Evolutionary conservation across 2,797 vertebrate genomes (phyloP).

Genomic region (Enteromius trimaculatus): DNA sequence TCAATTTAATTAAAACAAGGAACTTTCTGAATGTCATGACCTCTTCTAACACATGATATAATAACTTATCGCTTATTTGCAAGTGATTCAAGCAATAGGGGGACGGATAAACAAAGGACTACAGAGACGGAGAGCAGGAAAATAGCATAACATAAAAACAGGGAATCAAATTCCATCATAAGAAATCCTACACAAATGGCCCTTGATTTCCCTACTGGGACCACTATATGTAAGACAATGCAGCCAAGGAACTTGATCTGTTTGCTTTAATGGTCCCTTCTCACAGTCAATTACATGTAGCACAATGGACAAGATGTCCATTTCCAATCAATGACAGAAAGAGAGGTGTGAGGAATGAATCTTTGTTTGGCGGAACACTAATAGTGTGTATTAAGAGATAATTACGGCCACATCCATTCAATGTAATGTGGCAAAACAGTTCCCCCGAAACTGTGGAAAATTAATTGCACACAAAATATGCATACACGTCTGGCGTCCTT

Average conservation of each 20-base stretch:
- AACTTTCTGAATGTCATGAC: neutral
- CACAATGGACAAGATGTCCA: slow-evolving; percentile 37
- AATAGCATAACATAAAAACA: neutral
- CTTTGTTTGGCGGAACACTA: slow-evolving; percentile 54
- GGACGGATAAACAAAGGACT: neutral
- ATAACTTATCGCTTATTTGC: neutral
- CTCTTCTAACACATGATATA: neutral
- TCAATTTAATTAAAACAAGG: neutral
- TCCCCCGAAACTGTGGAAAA: slow-evolving; percentile 61
- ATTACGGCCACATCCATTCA: slow-evolving; percentile 70
- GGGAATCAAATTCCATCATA: neutral
- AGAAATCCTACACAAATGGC: slow-evolving; percentile 19
- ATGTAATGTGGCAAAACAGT: slow-evolving; percentile 63
- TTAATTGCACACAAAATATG: slow-evolving; percentile 73
- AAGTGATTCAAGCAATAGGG: slow-evolving; percentile 10
- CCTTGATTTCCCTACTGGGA: slow-evolving; percentile 2
- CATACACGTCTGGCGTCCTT: slow-evolving; percentile 68
- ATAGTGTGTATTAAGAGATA: slow-evolving; percentile 64
- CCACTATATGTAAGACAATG: slow-evolving; percentile 11
- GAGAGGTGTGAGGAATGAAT: slow-evolving; percentile 34
- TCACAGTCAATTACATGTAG: slow-evolving; percentile 49
- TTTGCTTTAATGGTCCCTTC: slow-evolving; percentile 34
- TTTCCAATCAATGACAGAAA: slow-evolving; percentile 43
- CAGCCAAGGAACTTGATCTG: slow-evolving; percentile 5
- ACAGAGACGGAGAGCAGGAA: neutral